These are phyloP conservation scores for Ametastegia equiseti DNA, from an alignment of 2,888 invertebrate species.

Conservation along the genomic window DNA sequence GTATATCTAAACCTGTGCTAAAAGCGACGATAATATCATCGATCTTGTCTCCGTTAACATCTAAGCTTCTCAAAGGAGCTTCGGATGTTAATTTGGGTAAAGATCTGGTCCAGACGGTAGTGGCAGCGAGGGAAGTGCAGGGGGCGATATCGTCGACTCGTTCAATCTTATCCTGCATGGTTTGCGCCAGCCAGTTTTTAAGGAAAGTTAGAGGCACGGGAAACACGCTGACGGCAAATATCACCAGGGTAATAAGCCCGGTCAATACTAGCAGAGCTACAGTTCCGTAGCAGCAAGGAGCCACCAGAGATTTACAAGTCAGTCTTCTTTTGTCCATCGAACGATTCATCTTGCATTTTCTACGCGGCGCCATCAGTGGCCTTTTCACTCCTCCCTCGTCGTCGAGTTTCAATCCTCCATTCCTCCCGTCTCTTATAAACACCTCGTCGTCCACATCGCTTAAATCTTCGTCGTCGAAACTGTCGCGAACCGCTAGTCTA, in stretches of 20 bases:
- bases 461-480: conserved; percentile 82
- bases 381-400: conserved; percentile 85
- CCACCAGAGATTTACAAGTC: conserved; percentile 80
- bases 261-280: conserved; percentile 79
- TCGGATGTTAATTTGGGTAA: conserved; percentile 86
- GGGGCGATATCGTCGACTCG: conserved; percentile 76
- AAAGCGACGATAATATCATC: conserved; percentile 87
- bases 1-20: conserved; percentile 86
- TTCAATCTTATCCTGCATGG: conserved; percentile 50
- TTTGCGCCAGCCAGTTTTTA: conserved; percentile 78
- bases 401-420: conserved; percentile 79
- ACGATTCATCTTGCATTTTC: conserved; percentile 77
- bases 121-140: conserved; percentile 80
- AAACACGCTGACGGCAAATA: conserved; percentile 82
- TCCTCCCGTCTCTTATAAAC: conserved; percentile 85
- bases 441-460: conserved; percentile 89
- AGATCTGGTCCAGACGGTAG: conserved; percentile 83
- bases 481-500: conserved; percentile 82
- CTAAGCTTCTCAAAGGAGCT: conserved; percentile 84
- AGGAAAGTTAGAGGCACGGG: conserved; percentile 81
- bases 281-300: conserved; percentile 83
- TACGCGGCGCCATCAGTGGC: conserved; percentile 86
- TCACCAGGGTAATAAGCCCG: conserved; percentile 81
- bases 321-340: conserved; percentile 78
- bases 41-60: conserved; percentile 85